phyloP scores from a whole-genome alignment of 2,113 vertebrate genomes.

The Ptychochromis oligacanthus region DNA sequence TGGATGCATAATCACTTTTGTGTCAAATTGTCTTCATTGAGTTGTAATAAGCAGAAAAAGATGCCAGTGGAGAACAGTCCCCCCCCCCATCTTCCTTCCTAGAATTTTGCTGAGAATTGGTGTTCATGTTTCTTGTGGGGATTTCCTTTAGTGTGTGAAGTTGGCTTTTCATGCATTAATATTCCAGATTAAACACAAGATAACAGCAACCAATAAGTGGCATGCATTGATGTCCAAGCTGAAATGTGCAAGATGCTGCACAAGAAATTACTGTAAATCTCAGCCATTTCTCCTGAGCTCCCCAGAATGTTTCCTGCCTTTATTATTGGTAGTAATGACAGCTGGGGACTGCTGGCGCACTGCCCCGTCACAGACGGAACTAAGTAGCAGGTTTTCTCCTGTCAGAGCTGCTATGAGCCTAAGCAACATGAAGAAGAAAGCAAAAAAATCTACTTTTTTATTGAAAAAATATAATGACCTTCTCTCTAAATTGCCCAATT shows the following conservation, averaged over 20 bases:
- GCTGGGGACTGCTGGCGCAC: conserved; percentile 68
- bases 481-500: background rate
- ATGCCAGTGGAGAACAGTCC: conserved; percentile 22
- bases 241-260: conserved; percentile 19
- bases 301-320: conserved; percentile 36
- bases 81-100: conserved; percentile 9
- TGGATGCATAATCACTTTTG: conserved; percentile 69
- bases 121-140: conserved; percentile 24
- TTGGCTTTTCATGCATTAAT: background rate
- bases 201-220: conserved; percentile 20
- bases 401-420: conserved; percentile 62
- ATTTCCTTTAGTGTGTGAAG: conserved; percentile 25
- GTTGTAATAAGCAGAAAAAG: conserved; percentile 59
- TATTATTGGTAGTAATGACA: conserved; percentile 74
- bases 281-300: conserved; percentile 50
- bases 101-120: conserved; percentile 26
- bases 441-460: conserved; percentile 10
- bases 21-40: conserved; percentile 74
- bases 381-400: conserved; percentile 80
- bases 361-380: conserved; percentile 74
- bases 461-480: background rate
- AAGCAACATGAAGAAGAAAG: conserved; percentile 54
- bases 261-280: conserved; percentile 37
- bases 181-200: conserved; percentile 32
- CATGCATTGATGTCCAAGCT: conserved; percentile 12